Evolutionary conservation across 2,113 vertebrate species (phyloP).

Genomic region (Bujurquina vittata): DNA sequence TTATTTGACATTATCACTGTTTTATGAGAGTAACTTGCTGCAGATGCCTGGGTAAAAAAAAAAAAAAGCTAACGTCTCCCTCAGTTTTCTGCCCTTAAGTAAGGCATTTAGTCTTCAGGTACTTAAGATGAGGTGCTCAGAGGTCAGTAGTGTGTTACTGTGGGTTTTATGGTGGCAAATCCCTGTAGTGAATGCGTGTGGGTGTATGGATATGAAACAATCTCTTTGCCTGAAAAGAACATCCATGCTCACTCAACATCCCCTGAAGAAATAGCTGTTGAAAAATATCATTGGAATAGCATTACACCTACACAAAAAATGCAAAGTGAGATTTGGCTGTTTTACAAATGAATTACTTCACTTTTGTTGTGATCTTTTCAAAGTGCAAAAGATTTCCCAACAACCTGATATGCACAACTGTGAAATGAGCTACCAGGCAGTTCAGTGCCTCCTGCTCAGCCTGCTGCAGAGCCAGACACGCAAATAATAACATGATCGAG

Average conservation of each 20-base stretch:
- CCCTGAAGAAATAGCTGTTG: slow-evolving; percentile 9
- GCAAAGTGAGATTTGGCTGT: neutral
- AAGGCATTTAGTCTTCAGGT: slow-evolving; percentile 32
- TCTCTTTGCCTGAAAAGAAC: slow-evolving; percentile 9
- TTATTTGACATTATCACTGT: neutral
- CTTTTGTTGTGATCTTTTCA: slow-evolving; percentile 24
- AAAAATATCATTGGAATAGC: slow-evolving; percentile 25
- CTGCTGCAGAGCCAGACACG: slow-evolving; percentile 25
- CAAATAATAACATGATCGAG: slow-evolving; percentile 1
- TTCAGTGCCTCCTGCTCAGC: neutral
- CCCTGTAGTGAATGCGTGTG: slow-evolving; percentile 27
- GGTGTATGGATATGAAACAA: slow-evolving; percentile 48
- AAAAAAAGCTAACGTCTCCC: neutral
- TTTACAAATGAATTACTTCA: slow-evolving; percentile 13
- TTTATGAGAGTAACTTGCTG: slow-evolving; percentile 12
- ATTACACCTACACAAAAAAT: slow-evolving; percentile 27
- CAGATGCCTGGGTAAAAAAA: neutral
- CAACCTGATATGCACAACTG: slow-evolving; percentile 20
- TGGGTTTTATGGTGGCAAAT: slow-evolving; percentile 16
- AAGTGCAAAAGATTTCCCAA: neutral
- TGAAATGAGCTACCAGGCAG: slow-evolving; percentile 16
- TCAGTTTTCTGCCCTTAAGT: slow-evolving; percentile 26
- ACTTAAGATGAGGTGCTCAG: slow-evolving; percentile 29
- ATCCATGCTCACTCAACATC: slow-evolving; percentile 3
- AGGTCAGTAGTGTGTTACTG: slow-evolving; percentile 54